Evolutionary conservation across 2,797 vertebrate species (phyloP), one percentile per base, ranked within the genome.

Genomic region (Melopsittacus undulatus): DNA sequence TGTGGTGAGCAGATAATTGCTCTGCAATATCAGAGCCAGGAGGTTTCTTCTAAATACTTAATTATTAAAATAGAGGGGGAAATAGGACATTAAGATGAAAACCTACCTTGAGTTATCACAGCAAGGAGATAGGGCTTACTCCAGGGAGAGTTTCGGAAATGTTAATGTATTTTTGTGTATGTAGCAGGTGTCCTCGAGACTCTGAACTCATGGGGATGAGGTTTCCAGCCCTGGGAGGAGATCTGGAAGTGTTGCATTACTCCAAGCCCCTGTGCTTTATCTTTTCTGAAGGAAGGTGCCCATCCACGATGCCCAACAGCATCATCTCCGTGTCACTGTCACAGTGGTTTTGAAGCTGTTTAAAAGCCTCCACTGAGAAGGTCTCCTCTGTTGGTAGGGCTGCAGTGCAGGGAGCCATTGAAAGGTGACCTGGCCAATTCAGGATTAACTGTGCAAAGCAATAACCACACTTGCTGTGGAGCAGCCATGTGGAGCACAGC

Each of bases 251-350:
- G 24, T 45, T n/a, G 7, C 46, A 5, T 73, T 42, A 9, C 54
- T 18, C 19, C 66, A 40, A 13, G 20, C n/a, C 24, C 36, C 34
- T 11, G 14, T 46, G 51, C n/a, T 57, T 51, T 38, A 27, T 42
- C 27, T 46, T 40, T 36, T 17, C 75, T 13, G 46, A 23, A 48
- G 54, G 61, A 63, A 57, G 32, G 56, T 80, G 69, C 14, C 30
- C 7, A 1, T 11, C 46, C 51, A 1, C 0, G 1, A 7, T 24
- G 18, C 26, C 34, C 70, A 18, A 38, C 64, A 63, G 7, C 38
- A 15, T 32, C 26, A 5, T 14, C 64, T 40, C 24, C 13, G 34
- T 43, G 27, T 43, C 1, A 0, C 38, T 40, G 30, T 46, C 36
- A 5, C 14, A 2, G 5, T 13, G 29, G 18, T 1, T 87, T 80